A percentile compares a stretch with the other conserved stretches of the same genome.
Conservation (phyloP, 2,113 vertebrate genomes). For the Forbesichthys agassizii region DNA sequence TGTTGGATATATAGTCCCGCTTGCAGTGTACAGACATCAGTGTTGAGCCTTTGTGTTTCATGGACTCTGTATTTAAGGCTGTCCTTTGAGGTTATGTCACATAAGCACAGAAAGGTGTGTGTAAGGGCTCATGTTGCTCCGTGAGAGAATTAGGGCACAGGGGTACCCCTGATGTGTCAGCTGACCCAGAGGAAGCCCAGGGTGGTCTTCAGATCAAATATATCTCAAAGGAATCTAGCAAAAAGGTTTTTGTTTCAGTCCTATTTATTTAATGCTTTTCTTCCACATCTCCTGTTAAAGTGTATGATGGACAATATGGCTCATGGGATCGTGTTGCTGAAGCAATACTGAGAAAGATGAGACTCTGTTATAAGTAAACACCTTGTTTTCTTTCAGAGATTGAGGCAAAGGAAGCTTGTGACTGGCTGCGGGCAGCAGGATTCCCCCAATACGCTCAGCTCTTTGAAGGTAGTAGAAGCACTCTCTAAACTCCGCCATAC, state of each 20-base stretch:
- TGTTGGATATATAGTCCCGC: neutral
- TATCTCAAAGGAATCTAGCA: slow-evolving; percentile 16
- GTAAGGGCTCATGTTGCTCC: slow-evolving; percentile 5
- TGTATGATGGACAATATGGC: too few species aligned
- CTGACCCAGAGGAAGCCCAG: neutral
- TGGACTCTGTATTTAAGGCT: neutral
- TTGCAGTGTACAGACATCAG: neutral
- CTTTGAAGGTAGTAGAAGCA: slow-evolving; percentile 86
- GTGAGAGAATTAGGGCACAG: slow-evolving; percentile 3
- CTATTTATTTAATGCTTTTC: neutral
- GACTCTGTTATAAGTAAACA: neutral
- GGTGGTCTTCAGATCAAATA: slow-evolving; percentile 18
- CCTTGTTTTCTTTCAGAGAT: slow-evolving; percentile 84
- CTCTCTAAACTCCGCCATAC: slow-evolving; percentile 31
- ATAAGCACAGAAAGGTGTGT: slow-evolving; percentile 1
- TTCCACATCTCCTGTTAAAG: too few species aligned
- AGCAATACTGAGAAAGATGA: too few species aligned
- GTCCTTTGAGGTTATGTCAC: neutral
- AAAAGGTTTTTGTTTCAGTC: neutral
- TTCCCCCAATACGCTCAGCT: slow-evolving; percentile 98
- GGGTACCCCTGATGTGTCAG: slow-evolving; percentile 5
- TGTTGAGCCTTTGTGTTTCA: neutral
- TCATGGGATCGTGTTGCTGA: too few species aligned
- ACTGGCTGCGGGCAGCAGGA: slow-evolving; percentile 96
- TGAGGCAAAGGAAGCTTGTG: slow-evolving; percentile 95